phyloP scores from a whole-genome alignment of 1,140 invertebrate species.

The Anoplolepis gracilipes region DNA sequence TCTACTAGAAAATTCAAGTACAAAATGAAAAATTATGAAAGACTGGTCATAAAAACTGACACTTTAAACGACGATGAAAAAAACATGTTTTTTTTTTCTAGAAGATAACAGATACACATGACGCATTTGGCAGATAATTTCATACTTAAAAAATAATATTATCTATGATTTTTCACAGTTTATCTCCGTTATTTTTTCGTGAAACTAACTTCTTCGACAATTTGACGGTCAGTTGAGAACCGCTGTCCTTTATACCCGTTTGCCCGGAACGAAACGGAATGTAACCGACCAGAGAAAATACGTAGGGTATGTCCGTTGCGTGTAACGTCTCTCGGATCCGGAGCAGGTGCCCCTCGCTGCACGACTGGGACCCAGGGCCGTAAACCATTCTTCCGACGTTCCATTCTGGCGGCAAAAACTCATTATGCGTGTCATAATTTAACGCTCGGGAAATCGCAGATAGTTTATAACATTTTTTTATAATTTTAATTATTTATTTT shows the following conservation, averaged over 20 bases:
- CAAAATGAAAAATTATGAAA: not conserved
- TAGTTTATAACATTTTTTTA: conserved; percentile 12
- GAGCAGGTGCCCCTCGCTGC: conserved; percentile 70
- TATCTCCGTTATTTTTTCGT: conserved; percentile 10
- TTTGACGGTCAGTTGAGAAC: conserved; percentile 63
- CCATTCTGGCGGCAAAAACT: conserved; percentile 50
- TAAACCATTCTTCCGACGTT: conserved; percentile 42
- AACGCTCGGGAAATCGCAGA: conserved; percentile 21
- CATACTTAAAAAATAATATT: not conserved
- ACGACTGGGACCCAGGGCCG: conserved; percentile 40
- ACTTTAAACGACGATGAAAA: not conserved
- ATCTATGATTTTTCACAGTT: not conserved
- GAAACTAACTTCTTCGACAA: not conserved
- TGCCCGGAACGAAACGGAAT: conserved; percentile 73
- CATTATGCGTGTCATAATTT: conserved; percentile 42
- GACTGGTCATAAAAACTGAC: not conserved
- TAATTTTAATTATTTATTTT: not conserved
- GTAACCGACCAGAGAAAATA: conserved; percentile 73
- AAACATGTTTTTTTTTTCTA: too few species aligned
- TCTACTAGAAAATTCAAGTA: not conserved
- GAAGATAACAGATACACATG: not conserved
- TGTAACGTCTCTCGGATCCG: conserved; percentile 65
- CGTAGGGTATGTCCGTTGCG: conserved; percentile 64
- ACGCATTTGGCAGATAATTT: not conserved
- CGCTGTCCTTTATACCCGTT: conserved; percentile 73